Evolutionary conservation across 2,797 vertebrate genomes (phyloP), one percentile per base, ranked within the genome.

Genomic region (Heterohyrax brucei): DNA sequence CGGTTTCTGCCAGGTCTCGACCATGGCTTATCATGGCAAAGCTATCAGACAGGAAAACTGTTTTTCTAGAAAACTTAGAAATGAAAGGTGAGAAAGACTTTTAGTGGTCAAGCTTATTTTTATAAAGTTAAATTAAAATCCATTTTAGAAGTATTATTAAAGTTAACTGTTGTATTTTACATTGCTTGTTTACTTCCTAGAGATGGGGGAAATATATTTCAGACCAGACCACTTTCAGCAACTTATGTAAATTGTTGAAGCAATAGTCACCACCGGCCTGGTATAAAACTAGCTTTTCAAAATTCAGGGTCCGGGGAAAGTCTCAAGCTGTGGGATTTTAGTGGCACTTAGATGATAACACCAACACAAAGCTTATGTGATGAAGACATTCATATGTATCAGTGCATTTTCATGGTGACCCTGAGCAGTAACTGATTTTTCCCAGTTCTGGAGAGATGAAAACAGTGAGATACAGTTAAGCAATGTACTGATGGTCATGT

Each of bases 41-140:
- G 81, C 13, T 93, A 89, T 95, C 78, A 87, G 2, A 1, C 12
- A 80, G 7, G 28, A 44, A 82, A 91, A 93, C 94, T 10, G 30
- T 1, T 76, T 81, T 79, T 94, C 68, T 33, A 84, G 19, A 28
- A 79, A 96, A 96, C 62, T 96, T 50, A 1, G 14, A 84, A 80
- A 26, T 82, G 85, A 83, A 44, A 72, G 3, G 76, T 80, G 50
- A 53, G 13, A 19, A 50, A 1, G 22, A 16, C 30, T 59, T 0
- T 80, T 66, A 84, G 39, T 56, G 8, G 68, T 93, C 72, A 86
- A 26, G 13, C 75, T 70, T 75, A 44, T 64, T 59, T 87, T 94
- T 72, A 87, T 33, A 95, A 91, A 89, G 66, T 26, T 78, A 21
- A 93, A 79, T n/a, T 93, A 44, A 81, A 93, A 81, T 92, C 39